Evolutionary conservation across 2,113 vertebrate species (phyloP).

Genomic region (Equus quagga): DNA sequence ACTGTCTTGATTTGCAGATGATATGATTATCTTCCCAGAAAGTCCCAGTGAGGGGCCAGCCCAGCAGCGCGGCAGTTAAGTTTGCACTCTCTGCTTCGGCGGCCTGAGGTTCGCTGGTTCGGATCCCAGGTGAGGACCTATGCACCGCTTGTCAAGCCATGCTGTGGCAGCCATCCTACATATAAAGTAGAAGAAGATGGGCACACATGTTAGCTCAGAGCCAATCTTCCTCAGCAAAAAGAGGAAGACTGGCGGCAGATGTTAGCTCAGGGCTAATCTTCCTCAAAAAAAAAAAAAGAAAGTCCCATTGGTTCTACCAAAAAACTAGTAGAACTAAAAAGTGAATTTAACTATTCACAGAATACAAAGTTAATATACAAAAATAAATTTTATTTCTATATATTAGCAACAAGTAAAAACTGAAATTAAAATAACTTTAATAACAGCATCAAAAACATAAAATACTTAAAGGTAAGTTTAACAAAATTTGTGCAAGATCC

Average conservation of each 20-base stretch:
- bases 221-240: no score
- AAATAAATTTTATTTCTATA: neutral
- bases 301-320: neutral
- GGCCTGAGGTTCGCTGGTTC: no score
- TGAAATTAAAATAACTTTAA: slow-evolving; percentile 40
- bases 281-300: no score
- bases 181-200: no score
- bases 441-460: neutral
- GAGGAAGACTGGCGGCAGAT: no score
- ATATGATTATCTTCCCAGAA: neutral
- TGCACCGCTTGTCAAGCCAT: no score
- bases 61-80: no score
- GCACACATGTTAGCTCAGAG: no score
- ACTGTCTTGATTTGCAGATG: neutral
- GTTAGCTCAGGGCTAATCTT: no score
- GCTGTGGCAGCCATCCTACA: no score
- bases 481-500: neutral
- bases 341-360: neutral
- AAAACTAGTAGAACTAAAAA: neutral
- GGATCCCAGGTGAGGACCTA: no score
- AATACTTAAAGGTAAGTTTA: neutral
- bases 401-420: neutral
- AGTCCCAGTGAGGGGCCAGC: neutral
- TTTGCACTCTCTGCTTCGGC: no score
- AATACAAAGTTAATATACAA: neutral